A percentile compares a stretch with the other conserved stretches of the same genome.
These are phyloP conservation scores for Cyclargus thomasi DNA, from an alignment of 1,140 invertebrate genomes.

Conservation along the genomic window DNA sequence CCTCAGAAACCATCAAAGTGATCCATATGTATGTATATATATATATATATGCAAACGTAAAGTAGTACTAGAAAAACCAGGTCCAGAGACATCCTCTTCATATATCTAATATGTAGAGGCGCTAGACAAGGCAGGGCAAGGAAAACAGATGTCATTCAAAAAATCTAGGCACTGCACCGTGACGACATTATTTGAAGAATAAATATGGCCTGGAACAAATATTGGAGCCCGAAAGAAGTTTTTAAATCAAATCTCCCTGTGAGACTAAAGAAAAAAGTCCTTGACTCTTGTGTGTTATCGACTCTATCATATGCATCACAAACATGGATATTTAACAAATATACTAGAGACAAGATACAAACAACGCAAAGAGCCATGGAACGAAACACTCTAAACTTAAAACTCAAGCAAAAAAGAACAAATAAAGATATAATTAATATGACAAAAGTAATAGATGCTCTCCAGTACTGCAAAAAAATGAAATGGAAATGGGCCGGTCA, in stretches of 20 bases:
- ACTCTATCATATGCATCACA: not conserved
- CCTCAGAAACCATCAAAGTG: slow-evolving; percentile 14
- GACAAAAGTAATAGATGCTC: not conserved
- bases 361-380: not conserved
- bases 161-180: too few relatives aligned
- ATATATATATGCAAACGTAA: slow-evolving; percentile 18
- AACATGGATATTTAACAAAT: slow-evolving; percentile 2
- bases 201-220: too few relatives aligned
- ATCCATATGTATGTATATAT: slow-evolving; percentile 22
- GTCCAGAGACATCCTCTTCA: slow-evolving; percentile 17
- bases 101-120: slow-evolving; percentile 20
- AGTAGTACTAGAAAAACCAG: slow-evolving; percentile 18
- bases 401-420: not conserved
- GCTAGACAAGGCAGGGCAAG: slow-evolving; percentile 10
- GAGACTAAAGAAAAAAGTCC: not conserved
- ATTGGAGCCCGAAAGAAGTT: too few relatives aligned
- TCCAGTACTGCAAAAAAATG: not conserved
- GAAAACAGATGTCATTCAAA: too few relatives aligned
- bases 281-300: not conserved
- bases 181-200: too few relatives aligned
- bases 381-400: not conserved
- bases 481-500: slow-evolving; percentile 12
- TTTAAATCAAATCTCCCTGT: too few relatives aligned
- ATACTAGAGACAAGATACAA: not conserved
- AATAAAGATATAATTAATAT: not conserved